Base-by-base conservation (phyloP, 2,113 vertebrate species). In the Grus americana region DNA sequence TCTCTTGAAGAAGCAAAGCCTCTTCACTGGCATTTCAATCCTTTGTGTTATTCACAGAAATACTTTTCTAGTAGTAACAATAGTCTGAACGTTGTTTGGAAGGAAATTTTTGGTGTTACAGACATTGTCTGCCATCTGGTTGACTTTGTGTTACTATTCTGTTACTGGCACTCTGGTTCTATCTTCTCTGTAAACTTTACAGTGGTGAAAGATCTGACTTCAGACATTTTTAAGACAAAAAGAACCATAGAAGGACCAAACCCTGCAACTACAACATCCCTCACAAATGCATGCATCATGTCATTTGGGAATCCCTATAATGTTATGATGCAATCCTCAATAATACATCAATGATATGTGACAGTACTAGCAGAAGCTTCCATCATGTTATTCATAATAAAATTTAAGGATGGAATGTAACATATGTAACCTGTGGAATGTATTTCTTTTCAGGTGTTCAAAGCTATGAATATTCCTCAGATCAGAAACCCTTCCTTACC, bases 401-500 rank as follows among this genome's bases (percentile, higher is more conserved):
- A 86, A 54, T 55, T 40, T 47, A 44, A 58, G 32, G 21, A 76
- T 20, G 3, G 5, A 57, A 50, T 81, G 24, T 71, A 9, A 75
- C 82, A 46, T 44, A 19, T 72, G 40, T 97, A 97, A 97, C 67
- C 16, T 67, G 46, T 75, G 52, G 49, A 85, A 72, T 81, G 42
- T 88, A 10, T 97, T 94, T 46, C 38, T 97, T 95, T 91, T n/a
- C 87, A 99, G 99, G 97, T 99, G 42, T 99, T 99, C 96, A 98
- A 98, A 97, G 98, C 97, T 87, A 99, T 99, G 98, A 98, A 98
- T 78, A 98, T 99, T 85, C 98, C 98, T 80, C 98, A 99, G 95
- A 98, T 98, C 86, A 97, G 98, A 88, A 98, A 97, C 91, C 98
- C 98, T 26, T 97, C 92, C 22, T 96, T 99, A 55, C 98, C 97